phyloP scores from a whole-genome alignment of 2,888 invertebrate species.

The Dynastes grantii region DNA sequence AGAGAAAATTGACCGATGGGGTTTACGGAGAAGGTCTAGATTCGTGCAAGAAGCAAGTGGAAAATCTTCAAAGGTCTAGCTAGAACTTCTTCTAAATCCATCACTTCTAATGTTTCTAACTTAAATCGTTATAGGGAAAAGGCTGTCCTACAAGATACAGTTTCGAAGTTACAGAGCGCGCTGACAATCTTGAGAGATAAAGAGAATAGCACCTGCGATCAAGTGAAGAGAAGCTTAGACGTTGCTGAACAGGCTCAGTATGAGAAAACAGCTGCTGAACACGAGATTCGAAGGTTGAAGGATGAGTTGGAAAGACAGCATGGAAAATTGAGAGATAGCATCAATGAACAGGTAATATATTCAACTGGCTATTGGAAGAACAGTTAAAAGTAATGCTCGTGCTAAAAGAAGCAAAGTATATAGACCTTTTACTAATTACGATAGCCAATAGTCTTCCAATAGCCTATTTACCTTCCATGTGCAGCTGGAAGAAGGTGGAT shows the following conservation, averaged over 20 bases:
- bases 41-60: conserved; percentile 78
- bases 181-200: conserved; percentile 78
- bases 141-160: conserved; percentile 78
- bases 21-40: conserved; percentile 75
- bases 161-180: conserved; percentile 79
- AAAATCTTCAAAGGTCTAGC: conserved; percentile 77
- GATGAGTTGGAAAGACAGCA: conserved; percentile 87
- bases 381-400: no score
- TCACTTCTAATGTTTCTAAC: neutral
- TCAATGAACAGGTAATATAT: conserved; percentile 78
- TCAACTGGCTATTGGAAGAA: neutral
- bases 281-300: conserved; percentile 82
- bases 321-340: conserved; percentile 81
- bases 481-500: no score
- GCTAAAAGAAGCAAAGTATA: no score
- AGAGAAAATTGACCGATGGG: conserved; percentile 68
- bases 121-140: conserved; percentile 75
- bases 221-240: conserved; percentile 80
- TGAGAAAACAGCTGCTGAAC: conserved; percentile 83
- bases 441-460: no score
- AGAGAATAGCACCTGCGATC: conserved; percentile 76
- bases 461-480: no score
- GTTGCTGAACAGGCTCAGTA: conserved; percentile 84
- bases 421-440: no score
- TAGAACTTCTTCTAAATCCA: neutral